Base-by-base conservation (phyloP, 2,888 invertebrate species). In the Aphodius sticticus region DNA sequence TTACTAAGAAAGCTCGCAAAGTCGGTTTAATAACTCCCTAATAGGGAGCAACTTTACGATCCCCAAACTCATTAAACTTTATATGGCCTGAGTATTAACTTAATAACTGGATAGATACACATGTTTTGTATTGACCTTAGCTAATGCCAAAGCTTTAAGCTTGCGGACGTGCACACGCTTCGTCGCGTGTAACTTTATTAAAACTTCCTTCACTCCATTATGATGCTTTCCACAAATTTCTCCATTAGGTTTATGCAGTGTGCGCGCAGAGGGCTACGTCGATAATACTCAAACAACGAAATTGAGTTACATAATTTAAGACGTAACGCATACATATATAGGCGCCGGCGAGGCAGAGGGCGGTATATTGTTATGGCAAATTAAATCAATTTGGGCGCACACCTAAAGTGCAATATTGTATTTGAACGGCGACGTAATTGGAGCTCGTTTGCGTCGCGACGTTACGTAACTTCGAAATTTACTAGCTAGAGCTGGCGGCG, bases 1-100 rank as follows among this genome's bases (percentile, higher is more conserved):
- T 7, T 53, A 5, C 1, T 53, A 53, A 53, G 2, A 53, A 2
- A 53, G 53, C 53, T 53, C 53, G 3, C 4, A 53, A 2, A 2
- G 53, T 9, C 1, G 53, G 9, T 53, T 53, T 53, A 53, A 53
- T 53, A 53, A 53, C 9, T 53, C 12, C 3, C 53, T 53, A 53
- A 53, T 53, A 9, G 53, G 53, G 53, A 7, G 12, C 1, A 53
- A 53, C 53, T 53, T 53, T 53, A 53, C 53, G 53, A 53, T 53
- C 53, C 69, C 35, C 16, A 37, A 77, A 77, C 76, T 78, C 81
- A 77, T 75, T 77, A 78, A 81, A 82, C 75, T 76, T 76, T 78
- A 69, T 76, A 77, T 36, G 71, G 71, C 76, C 74, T 76, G 14
- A 78, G 76, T 80, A 78, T 76, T 76, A 78, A 78, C 75, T 71